Evolutionary conservation across 2,113 vertebrate genomes (phyloP).

Genomic region (Paradoxurus hermaphroditus): DNA sequence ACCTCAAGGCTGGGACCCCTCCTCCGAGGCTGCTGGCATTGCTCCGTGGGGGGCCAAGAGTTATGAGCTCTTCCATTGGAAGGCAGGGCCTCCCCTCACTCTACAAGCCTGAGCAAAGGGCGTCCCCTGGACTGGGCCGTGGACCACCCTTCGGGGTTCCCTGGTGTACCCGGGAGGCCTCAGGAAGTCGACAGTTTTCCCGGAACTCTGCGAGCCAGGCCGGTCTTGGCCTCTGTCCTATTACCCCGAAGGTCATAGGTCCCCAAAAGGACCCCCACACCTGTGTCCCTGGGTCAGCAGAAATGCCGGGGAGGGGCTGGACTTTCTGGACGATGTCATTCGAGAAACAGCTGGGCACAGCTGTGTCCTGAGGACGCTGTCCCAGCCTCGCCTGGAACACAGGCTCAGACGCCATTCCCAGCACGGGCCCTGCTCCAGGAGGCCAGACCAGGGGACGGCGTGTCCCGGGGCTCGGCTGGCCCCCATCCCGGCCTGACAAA

Average conservation of each 20-base stretch:
- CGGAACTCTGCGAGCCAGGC: not conserved
- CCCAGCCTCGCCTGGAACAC: constrained; percentile 13
- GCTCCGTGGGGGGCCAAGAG: not conserved
- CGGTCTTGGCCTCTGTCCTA: not conserved
- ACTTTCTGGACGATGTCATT: not conserved
- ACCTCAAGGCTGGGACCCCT: not conserved
- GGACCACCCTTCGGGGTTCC: not conserved
- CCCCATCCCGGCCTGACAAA: not conserved
- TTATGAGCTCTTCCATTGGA: fast-evolving
- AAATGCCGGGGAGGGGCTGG: not conserved
- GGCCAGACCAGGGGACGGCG: not conserved
- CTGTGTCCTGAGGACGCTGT: constrained; percentile 22
- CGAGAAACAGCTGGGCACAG: constrained; percentile 66
- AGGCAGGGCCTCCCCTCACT: not conserved
- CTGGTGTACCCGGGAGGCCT: too few relatives aligned
- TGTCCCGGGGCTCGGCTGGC: constrained; percentile 50
- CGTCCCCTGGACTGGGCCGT: fast-evolving
- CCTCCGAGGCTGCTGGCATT: not conserved
- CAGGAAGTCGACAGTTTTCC: not conserved
- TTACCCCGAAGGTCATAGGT: not conserved
- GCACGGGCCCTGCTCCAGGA: not conserved
- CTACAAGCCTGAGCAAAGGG: not conserved
- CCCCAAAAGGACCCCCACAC: not conserved
- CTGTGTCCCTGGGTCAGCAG: not conserved
- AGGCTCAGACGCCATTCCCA: constrained; percentile 18